phyloP scores from a whole-genome alignment of 2,888 invertebrate genomes.

The Lasioglossum morio region DNA sequence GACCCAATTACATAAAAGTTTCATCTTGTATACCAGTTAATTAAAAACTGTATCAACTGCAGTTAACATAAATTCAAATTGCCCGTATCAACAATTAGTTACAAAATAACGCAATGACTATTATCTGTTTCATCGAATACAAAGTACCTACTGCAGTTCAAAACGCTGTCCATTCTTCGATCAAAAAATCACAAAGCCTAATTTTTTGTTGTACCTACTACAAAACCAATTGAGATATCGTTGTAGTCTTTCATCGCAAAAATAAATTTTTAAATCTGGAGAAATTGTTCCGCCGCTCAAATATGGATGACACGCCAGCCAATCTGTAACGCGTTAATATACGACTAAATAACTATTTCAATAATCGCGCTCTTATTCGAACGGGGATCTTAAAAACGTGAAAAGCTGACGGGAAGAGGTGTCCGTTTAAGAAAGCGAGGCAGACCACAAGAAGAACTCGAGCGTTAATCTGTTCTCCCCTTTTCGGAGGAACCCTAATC shows the following conservation, averaged over 20 bases:
- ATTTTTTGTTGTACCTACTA: background rate
- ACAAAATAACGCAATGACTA: too few relatives aligned
- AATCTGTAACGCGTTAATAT: background rate
- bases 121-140: background rate
- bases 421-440: slow-evolving; percentile 63
- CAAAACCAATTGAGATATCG: background rate
- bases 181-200: background rate
- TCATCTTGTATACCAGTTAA: background rate
- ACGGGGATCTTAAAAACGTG: slow-evolving; percentile 40
- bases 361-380: background rate
- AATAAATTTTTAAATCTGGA: background rate
- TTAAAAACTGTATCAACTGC: background rate
- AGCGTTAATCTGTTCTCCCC: slow-evolving; percentile 82
- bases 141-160: background rate
- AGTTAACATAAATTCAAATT: background rate
- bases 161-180: background rate
- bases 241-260: background rate
- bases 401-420: slow-evolving; percentile 39
- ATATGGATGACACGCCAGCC: background rate
- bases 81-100: background rate
- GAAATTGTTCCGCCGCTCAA: background rate
- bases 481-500: slow-evolving; percentile 82
- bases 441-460: slow-evolving; percentile 67
- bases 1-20: background rate
- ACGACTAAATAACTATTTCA: background rate